phyloP scores from a whole-genome alignment of 2,113 vertebrate genomes.

The Antennarius striatus region DNA sequence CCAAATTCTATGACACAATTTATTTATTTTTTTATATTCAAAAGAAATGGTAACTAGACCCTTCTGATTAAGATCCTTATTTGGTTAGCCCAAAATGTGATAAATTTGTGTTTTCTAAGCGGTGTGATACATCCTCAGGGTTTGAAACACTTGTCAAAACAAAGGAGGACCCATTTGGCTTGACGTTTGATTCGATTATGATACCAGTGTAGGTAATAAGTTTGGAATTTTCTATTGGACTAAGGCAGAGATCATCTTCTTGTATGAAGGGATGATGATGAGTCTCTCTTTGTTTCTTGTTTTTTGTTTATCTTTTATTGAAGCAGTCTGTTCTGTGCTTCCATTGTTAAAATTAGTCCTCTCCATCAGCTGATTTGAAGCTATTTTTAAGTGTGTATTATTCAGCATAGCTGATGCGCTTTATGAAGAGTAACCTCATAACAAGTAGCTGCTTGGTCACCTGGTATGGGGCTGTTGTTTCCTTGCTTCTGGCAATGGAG shows the following conservation, averaged over 20 bases:
- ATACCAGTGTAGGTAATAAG: constrained; percentile 58
- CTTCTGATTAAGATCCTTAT: not conserved
- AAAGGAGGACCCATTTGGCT: constrained; percentile 27
- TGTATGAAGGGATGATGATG: constrained; percentile 21
- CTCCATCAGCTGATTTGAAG: constrained; percentile 49
- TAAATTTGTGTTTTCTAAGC: constrained; percentile 24
- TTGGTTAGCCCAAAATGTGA: not conserved
- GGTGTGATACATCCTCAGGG: constrained; percentile 21
- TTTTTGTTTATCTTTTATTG: constrained; percentile 27
- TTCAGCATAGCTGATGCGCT: constrained; percentile 29
- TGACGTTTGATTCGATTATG: constrained; percentile 65
- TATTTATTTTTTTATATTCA: too few species aligned
- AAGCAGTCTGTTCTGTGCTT: constrained; percentile 29
- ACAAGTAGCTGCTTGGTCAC: constrained; percentile 60
- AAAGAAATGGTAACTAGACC: not conserved
- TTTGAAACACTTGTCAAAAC: constrained; percentile 58
- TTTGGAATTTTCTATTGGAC: constrained; percentile 53
- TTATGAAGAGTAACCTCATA: constrained; percentile 48
- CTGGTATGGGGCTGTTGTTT: constrained; percentile 21
- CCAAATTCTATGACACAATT: too few species aligned
- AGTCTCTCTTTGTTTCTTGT: constrained; percentile 19
- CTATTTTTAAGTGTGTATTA: constrained; percentile 52
- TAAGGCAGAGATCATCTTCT: constrained; percentile 35
- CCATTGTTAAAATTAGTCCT: constrained; percentile 53
- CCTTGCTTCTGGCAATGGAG: constrained; percentile 25